Evolutionary conservation across 2,113 vertebrate species (phyloP), one percentile per base, ranked within the genome.

Genomic region (Dasyornis broadbenti): DNA sequence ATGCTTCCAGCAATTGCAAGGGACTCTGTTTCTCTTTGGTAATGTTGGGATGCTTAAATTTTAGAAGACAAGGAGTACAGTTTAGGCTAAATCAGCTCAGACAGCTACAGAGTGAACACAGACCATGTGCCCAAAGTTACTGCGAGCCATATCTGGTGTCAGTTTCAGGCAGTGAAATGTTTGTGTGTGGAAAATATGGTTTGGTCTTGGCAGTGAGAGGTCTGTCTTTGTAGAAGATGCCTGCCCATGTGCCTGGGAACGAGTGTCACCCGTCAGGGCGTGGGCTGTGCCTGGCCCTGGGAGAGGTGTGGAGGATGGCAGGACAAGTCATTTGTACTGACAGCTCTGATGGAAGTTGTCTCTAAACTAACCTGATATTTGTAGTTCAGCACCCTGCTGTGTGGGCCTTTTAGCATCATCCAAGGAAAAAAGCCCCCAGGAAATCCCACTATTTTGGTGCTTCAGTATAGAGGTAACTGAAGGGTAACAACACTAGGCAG

Each of bases 121-220:
- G 50, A 24, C 44, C 6, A 0, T 7, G 28, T 37, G 31, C 75
- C 50, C 1, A 0, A 49, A 80, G 50, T 20, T 44, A 37, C 81
- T 26, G 65, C 0, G 0, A 84, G 65, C 35, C 7, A 1, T 52
- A n/a, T 39, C 33, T 19, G 12, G 1, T 37, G 42, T 82, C 68
- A 30, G 4, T 60, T 66, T 79, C 8, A 6, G 39, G 31, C 75
- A 85, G 11, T 26, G 57, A 69, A 76, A 31, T 57, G 26, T 60
- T 8, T 33, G 20, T 57, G 6, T 11, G 15, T 72, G 49, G 45
- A 50, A 72, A 88, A 85, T 33, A 22, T 0, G 19, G 63, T 60
- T 78, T 77, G 54, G 30, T 66, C 71, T 42, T 63, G 79, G 40
- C 54, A 24, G 35, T 21, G 44, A 28, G 50, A 61, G 1, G 0